These are phyloP conservation scores for Acrobasis suavella DNA, from an alignment of 2,888 invertebrate genomes.

Conservation along the genomic window DNA sequence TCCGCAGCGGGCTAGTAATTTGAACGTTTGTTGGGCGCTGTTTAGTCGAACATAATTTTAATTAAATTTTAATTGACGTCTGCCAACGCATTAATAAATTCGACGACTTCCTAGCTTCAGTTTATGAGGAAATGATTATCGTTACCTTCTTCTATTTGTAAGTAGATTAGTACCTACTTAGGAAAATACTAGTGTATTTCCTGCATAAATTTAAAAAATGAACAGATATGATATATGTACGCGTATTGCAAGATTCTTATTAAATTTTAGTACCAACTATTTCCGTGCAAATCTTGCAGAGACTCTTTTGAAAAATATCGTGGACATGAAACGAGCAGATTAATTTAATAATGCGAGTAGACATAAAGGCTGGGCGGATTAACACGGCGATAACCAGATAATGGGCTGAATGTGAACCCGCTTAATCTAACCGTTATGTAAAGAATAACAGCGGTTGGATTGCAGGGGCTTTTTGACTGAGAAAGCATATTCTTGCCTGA, in stretches of 20 bases:
- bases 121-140: not conserved
- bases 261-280: not conserved
- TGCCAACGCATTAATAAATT: not conserved
- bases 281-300: not conserved
- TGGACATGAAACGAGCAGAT: not conserved
- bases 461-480: no score
- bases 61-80: not conserved
- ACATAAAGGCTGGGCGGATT: not conserved
- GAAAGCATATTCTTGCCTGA: no score
- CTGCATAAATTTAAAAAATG: no score
- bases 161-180: no score
- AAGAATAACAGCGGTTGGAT: not conserved
- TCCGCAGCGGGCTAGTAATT: slow-evolving; percentile 8
- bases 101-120: no score
- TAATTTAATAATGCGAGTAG: not conserved
- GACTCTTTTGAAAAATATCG: not conserved
- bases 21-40: slow-evolving; percentile 1
- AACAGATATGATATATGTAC: no score
- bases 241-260: no score
- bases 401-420: not conserved
- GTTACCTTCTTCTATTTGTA: not conserved
- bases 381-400: not conserved
- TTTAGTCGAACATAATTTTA: not conserved
- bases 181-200: no score
- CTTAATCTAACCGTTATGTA: not conserved